A percentile compares a stretch with the other conserved stretches of the same genome.
phyloP scores from a whole-genome alignment of 2,888 invertebrate species.

The Zygogramma bicolorata region DNA sequence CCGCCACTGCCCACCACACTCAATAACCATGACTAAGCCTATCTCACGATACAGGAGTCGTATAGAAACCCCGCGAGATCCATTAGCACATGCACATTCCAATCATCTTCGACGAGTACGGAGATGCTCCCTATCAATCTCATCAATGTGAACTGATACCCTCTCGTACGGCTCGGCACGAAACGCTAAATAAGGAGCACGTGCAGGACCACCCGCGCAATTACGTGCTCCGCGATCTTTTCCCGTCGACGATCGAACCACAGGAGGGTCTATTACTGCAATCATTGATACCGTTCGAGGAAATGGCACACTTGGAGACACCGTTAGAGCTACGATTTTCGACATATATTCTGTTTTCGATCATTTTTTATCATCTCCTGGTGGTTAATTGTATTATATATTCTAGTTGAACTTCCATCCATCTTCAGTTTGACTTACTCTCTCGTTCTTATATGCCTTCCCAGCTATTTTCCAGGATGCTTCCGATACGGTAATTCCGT shows the following conservation, averaged over 20 bases:
- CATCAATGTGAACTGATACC: constrained; percentile 48
- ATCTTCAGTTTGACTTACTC: too few relatives aligned
- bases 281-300: not conserved
- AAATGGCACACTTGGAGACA: not conserved
- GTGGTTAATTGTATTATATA: too few relatives aligned
- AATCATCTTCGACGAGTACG: constrained; percentile 10
- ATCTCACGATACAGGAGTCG: not conserved
- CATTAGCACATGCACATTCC: constrained; percentile 5
- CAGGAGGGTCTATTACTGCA: not conserved
- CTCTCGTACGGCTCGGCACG: constrained; percentile 27
- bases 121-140: constrained; percentile 47
- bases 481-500: too few relatives aligned
- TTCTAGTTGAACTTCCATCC: too few relatives aligned
- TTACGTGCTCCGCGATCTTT: constrained; percentile 3
- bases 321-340: not conserved
- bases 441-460: too few relatives aligned
- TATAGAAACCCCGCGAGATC: not conserved
- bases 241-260: not conserved
- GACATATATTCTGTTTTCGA: not conserved
- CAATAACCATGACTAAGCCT: not conserved
- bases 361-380: too few relatives aligned
- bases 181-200: constrained; percentile 28
- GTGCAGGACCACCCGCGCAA: constrained; percentile 47
- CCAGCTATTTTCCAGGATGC: too few relatives aligned
- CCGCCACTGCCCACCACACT: not conserved